phyloP scores from a whole-genome alignment of 2,797 vertebrate genomes.

The Pantherophis alleghaniensis region DNA sequence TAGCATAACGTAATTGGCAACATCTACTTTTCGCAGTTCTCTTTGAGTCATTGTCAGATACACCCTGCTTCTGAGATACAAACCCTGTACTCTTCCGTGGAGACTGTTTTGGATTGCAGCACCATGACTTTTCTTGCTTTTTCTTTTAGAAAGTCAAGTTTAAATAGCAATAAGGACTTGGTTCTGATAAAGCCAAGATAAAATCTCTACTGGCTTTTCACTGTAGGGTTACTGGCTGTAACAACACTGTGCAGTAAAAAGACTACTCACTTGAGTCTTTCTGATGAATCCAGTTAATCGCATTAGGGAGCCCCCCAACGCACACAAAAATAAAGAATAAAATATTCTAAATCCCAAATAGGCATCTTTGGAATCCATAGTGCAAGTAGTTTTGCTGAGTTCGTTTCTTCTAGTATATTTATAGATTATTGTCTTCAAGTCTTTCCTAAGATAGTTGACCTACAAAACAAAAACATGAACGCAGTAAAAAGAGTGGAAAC shows the following conservation, averaged over 20 bases:
- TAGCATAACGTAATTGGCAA: slow-evolving; percentile 55
- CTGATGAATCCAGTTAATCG: slow-evolving; percentile 80
- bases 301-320: slow-evolving; percentile 54
- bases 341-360: slow-evolving; percentile 80
- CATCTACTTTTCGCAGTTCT: slow-evolving; percentile 51
- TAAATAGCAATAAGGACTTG: slow-evolving; percentile 41
- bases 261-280: slow-evolving; percentile 34
- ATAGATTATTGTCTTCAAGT: slow-evolving; percentile 75
- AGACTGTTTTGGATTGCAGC: slow-evolving; percentile 39
- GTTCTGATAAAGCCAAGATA: slow-evolving; percentile 53
- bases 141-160: slow-evolving; percentile 46
- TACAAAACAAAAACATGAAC: slow-evolving; percentile 64
- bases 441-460: slow-evolving; percentile 88
- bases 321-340: slow-evolving; percentile 46
- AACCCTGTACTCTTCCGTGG: slow-evolving; percentile 22
- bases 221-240: slow-evolving; percentile 28
- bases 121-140: slow-evolving; percentile 31
- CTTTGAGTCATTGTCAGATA: slow-evolving; percentile 50
- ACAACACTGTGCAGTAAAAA: slow-evolving; percentile 49
- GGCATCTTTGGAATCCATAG: slow-evolving; percentile 84
- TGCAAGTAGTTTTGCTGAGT: slow-evolving; percentile 76
- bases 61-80: slow-evolving; percentile 61
- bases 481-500: background rate
- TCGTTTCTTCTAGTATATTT: slow-evolving; percentile 66
- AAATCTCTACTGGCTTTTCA: slow-evolving; percentile 45